Evolutionary conservation across 2,888 invertebrate species (phyloP).

Genomic region (Tolmerus cingulatus): DNA sequence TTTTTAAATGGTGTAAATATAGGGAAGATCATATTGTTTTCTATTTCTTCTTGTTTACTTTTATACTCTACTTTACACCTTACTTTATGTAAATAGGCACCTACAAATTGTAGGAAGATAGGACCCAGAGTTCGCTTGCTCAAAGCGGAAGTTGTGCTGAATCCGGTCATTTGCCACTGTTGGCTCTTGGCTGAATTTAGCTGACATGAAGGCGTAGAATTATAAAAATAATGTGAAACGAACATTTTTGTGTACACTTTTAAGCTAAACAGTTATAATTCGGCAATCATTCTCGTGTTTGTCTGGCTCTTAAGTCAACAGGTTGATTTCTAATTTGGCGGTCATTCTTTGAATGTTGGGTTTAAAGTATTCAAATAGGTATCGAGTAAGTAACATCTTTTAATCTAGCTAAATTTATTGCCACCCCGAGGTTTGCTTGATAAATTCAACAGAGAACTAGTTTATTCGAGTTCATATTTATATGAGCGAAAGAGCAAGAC

Average conservation of each 20-base stretch:
- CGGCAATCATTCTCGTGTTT: background rate
- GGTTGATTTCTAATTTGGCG: background rate
- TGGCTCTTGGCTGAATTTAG: background rate
- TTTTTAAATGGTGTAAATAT: constrained; percentile 36
- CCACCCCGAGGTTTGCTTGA: background rate
- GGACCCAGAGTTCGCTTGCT: background rate
- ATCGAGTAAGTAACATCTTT: background rate
- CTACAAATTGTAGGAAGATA: background rate
- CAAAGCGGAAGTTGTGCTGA: background rate
- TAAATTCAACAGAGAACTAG: background rate
- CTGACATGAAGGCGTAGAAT: background rate
- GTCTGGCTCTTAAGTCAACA: background rate
- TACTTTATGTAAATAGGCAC: constrained; percentile 16
- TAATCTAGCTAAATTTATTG: background rate
- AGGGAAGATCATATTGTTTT: constrained; percentile 18
- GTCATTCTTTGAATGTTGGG: background rate
- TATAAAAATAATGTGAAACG: background rate
- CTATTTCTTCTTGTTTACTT: constrained; percentile 14
- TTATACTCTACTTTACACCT: constrained; percentile 21
- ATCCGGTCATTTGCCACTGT: background rate
- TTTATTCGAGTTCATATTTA: background rate
- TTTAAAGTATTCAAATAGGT: background rate
- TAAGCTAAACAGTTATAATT: background rate
- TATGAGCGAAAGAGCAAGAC: background rate
- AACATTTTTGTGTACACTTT: background rate